phyloP scores from a whole-genome alignment of 2,888 invertebrate genomes.

The Caradrina clavipalpis region DNA sequence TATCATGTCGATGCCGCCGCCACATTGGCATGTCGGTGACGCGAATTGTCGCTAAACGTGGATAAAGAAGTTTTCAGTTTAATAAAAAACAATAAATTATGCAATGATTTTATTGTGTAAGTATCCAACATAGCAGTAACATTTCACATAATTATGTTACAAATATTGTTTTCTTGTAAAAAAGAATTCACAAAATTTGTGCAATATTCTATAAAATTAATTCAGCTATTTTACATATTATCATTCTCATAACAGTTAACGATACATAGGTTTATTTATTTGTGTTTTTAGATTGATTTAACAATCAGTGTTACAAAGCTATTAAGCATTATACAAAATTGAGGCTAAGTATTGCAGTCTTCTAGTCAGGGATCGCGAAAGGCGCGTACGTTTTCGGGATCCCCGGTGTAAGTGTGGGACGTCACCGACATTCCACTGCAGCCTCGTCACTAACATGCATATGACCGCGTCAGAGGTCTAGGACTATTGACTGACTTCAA shows the following conservation, averaged over 20 bases:
- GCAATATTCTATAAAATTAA: background rate
- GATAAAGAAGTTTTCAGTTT: too few species aligned
- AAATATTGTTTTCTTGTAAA: background rate
- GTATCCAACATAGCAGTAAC: background rate
- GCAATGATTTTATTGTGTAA: conserved; percentile 16
- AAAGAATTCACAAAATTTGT: background rate
- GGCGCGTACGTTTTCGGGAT: too few species aligned
- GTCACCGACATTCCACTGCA: too few species aligned
- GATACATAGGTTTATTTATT: background rate
- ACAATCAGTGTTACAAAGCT: background rate
- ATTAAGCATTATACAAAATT: background rate
- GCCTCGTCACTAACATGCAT: too few species aligned
- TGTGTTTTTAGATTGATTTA: background rate
- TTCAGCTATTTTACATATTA: background rate
- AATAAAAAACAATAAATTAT: background rate
- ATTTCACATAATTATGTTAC: conserved; percentile 11
- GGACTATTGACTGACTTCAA: too few species aligned
- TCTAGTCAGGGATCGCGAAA: too few species aligned
- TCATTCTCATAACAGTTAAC: background rate
- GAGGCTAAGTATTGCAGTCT: background rate
- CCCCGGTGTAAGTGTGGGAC: too few species aligned
- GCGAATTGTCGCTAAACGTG: too few species aligned
- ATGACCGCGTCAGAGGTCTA: too few species aligned
- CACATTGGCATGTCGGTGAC: too few species aligned
- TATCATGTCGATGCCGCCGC: too few species aligned